phyloP scores from a whole-genome alignment of 1,140 invertebrate species.

The Aphis craccivora region DNA sequence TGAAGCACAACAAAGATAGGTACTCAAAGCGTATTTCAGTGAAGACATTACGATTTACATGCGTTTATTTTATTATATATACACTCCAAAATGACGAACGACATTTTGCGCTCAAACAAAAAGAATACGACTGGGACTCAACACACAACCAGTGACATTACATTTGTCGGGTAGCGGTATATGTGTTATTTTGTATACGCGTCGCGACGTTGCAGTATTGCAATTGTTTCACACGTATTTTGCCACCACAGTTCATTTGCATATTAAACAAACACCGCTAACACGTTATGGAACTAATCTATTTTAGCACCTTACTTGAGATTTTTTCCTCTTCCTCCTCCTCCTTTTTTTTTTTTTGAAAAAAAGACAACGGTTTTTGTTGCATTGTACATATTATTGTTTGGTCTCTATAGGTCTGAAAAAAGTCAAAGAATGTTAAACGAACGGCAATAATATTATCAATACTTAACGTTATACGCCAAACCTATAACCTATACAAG shows the following conservation, averaged over 20 bases:
- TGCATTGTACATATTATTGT: constrained; percentile 4
- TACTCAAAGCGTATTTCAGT: background rate
- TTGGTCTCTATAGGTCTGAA: background rate
- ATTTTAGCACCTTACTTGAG: background rate
- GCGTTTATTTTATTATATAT: background rate
- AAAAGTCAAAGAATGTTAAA: background rate
- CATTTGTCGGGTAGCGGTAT: constrained; percentile 40
- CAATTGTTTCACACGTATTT: constrained; percentile 45
- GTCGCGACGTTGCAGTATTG: background rate
- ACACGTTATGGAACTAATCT: constrained; percentile 52
- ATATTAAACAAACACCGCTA: constrained; percentile 9
- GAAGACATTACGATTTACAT: background rate
- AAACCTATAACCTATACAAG: background rate
- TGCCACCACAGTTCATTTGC: constrained; percentile 1
- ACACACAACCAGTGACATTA: constrained; percentile 2
- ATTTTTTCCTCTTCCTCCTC: background rate
- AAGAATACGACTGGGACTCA: background rate
- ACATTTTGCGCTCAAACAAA: background rate
- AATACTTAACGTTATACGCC: background rate
- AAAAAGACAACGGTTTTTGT: constrained; percentile 21
- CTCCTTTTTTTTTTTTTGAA: background rate
- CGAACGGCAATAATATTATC: background rate
- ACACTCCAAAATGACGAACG: background rate
- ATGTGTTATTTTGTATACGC: background rate
- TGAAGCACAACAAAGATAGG: background rate